phyloP scores from a whole-genome alignment of 2,888 invertebrate genomes.

The Hoplodrina blanda region DNA sequence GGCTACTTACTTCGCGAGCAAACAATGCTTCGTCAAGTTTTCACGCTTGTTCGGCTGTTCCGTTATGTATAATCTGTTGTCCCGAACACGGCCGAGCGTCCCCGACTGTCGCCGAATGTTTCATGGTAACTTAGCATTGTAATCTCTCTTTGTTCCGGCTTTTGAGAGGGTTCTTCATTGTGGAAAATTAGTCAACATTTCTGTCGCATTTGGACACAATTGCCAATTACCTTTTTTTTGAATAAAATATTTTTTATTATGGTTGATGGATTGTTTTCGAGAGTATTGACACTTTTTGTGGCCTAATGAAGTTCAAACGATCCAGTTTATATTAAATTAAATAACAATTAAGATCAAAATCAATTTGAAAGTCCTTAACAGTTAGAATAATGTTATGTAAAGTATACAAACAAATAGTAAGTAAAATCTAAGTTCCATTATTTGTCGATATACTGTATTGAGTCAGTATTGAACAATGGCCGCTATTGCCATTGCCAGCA shows the following conservation, averaged over 20 bases:
- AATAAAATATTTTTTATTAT: conserved; percentile 50
- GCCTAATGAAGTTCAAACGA: conserved; percentile 35
- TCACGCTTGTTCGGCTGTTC: conserved; percentile 37
- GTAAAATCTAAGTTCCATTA: not conserved
- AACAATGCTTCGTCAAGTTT: conserved; percentile 55
- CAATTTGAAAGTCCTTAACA: not conserved
- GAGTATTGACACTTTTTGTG: conserved; percentile 18
- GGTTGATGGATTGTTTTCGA: conserved; percentile 53
- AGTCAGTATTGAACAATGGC: conserved; percentile 9
- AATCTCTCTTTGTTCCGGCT: conserved; percentile 64
- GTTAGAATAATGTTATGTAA: not conserved
- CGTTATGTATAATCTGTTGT: conserved; percentile 49
- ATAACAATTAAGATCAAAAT: conserved; percentile 19
- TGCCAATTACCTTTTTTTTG: conserved; percentile 63
- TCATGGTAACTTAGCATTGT: conserved; percentile 58
- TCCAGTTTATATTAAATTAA: conserved; percentile 18
- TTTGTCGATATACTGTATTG: not conserved
- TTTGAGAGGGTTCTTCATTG: conserved; percentile 62
- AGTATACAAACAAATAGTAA: not conserved
- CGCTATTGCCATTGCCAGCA: not conserved
- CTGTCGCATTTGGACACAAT: conserved; percentile 59
- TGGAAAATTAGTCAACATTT: conserved; percentile 66
- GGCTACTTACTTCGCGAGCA: conserved; percentile 39
- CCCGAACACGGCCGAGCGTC: conserved; percentile 37
- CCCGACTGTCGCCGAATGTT: conserved; percentile 46